Evolutionary conservation across 2,797 vertebrate genomes (phyloP), one percentile per base, ranked within the genome.

Genomic region (Pogoniulus pusillus): DNA sequence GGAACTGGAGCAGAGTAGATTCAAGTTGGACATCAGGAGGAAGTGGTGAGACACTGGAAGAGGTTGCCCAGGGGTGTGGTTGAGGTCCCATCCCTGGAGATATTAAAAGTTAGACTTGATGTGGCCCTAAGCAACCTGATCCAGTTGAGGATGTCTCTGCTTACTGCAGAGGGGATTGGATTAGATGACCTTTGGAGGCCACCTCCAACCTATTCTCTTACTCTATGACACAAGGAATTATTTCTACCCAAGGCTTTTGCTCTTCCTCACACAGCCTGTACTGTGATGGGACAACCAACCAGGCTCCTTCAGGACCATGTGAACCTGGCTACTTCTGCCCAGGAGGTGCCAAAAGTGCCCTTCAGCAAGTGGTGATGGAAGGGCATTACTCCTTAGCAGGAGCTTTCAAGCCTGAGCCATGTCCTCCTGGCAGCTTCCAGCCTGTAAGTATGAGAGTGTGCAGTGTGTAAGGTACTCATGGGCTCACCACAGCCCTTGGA

Each of bases 401-500:
- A 66, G 98, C 98, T 58, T 96, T 96, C 60, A 97, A 96, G 58
- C 84, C 98, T 37, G 96, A 98, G 45, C 97, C 97, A 0, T 99
- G 98, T 93, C 97, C 97, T 84, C 94, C 96, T 6, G 98, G 98
- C 80, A 98, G 96, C 84, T 99, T 98, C 96, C 98, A 99, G 89
- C 96, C 97, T 32, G 98, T 99, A 97, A 91, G 97, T 95, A 34
- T 23, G 19, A 19, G 4, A 5, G 16, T 32, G 5, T 3, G 14
- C 20, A 5, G 27, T 14, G 6, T n/a, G 30, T 32, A 26, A 64
- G 27, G 7, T 3, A 30, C 51, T 30, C 22, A 18, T 17, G 59
- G 76, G 27, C 27, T 29, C 35, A 34, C 10, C 64, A 65, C 51
- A 85, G 58, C 58, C 65, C 53, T 43, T 57, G 51, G 65, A 63